phyloP scores from a whole-genome alignment of 1,140 invertebrate genomes.

The Phymastichus coffea region DNA sequence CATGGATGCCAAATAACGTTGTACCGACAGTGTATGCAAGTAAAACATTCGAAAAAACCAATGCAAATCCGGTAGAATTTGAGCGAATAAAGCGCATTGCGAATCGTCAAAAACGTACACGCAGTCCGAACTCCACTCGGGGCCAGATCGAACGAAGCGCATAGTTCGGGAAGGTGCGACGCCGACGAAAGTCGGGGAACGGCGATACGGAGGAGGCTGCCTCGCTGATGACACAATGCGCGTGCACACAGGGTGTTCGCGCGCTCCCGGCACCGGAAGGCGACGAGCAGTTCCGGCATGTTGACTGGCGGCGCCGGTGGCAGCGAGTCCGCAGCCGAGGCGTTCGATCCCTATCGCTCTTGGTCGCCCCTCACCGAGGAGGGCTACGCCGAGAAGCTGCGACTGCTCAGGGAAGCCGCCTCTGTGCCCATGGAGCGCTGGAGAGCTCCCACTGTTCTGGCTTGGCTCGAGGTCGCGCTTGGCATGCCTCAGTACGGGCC shows the following conservation, averaged over 20 bases:
- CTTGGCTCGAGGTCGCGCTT: conserved; percentile 89
- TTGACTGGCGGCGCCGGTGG: conserved; percentile 48
- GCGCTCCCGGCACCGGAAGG: conserved; percentile 76
- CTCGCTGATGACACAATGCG: no score
- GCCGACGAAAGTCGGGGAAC: no score
- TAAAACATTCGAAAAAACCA: no score
- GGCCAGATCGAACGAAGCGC: no score
- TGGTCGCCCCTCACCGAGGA: conserved; percentile 83
- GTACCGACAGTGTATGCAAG: no score
- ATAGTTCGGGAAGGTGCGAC: no score
- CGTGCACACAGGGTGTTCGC: conserved; percentile 82
- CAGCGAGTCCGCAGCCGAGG: conserved; percentile 39
- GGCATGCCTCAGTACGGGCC: conserved; percentile 92
- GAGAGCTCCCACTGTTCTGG: conserved; percentile 88
- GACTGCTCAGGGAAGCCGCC: conserved; percentile 79
- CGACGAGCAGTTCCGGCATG: conserved; percentile 52
- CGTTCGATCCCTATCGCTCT: conserved; percentile 53
- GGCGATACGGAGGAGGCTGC: no score
- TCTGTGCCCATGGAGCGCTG: conserved; percentile 87
- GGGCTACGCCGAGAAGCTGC: conserved; percentile 79
- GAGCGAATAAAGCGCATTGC: no score
- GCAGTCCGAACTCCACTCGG: no score
- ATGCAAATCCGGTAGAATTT: no score
- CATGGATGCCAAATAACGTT: no score
- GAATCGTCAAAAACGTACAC: no score